phyloP scores from a whole-genome alignment of 2,888 invertebrate species.

The Meteorus cinctellus region DNA sequence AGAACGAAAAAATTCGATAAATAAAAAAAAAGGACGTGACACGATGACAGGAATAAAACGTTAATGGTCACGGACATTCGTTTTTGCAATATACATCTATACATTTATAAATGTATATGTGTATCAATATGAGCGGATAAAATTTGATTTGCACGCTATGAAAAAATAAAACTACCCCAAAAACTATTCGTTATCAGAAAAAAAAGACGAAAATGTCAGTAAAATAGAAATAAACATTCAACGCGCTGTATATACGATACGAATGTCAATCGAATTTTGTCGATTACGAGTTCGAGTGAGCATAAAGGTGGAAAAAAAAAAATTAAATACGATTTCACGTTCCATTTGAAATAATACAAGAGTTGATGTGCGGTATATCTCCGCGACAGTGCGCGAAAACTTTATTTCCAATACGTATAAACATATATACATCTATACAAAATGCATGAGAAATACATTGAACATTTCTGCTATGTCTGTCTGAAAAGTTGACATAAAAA shows the following conservation, averaged over 20 bases:
- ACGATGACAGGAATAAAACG: not conserved
- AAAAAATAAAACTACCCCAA: not conserved
- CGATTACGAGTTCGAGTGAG: slow-evolving; percentile 19
- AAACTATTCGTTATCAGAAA: not conserved
- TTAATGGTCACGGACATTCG: not conserved
- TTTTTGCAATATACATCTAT: not conserved
- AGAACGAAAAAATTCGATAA: too few relatives aligned
- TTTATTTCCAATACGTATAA: slow-evolving; percentile 39
- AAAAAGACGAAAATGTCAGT: not conserved
- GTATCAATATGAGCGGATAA: not conserved
- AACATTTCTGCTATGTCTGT: not conserved
- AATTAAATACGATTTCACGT: slow-evolving; percentile 36
- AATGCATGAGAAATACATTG: not conserved
- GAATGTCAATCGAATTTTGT: slow-evolving; percentile 15
- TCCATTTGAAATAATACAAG: slow-evolving; percentile 38
- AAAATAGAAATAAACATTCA: not conserved
- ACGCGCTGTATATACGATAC: not conserved
- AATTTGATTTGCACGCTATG: not conserved
- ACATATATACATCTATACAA: not conserved
- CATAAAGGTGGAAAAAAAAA: not conserved
- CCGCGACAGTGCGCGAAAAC: slow-evolving; percentile 26
- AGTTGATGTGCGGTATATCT: not conserved
- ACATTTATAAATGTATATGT: not conserved
- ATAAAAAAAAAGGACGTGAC: not conserved
- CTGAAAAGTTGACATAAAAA: not conserved